Base-by-base conservation (phyloP, 2,888 invertebrate species). In the Chironomus tentans region DNA sequence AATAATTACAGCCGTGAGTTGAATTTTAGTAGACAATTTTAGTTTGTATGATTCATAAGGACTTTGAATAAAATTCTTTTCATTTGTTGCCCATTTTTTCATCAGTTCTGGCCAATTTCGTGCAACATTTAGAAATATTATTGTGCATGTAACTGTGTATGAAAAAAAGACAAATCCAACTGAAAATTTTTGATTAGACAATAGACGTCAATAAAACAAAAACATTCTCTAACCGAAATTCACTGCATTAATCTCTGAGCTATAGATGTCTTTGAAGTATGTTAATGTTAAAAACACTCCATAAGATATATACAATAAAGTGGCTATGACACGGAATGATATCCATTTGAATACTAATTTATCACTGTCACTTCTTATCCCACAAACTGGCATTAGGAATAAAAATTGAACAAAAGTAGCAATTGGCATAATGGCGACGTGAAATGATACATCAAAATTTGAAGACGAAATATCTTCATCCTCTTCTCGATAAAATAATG, bases 91-190 rank as follows among this genome's bases (percentile, higher is more conserved):
- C 87, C 87, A 87, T 22, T 83, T 80, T 71, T 81, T 76, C 80
- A 85, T 84, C 46, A 88, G 80, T 15, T 79, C 79, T 3, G 87
- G 87, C 88, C 88, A 88, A 75, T 85, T 81, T 46, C 81, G 82
- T 0, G 87, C 87, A 77, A 88, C 80, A 77, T 81, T 82, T 5
- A 87, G 80, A 70, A 87, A 86, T 68, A 79, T 80, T 0, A 80
- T 61, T 6, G 80, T 48, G n/a, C 74, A 74, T 7, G 46, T 21
- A 47, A 24, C 61, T 15, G 61, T 62, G 72, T 72, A 72, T 6
- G 72, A 62, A 48, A 72, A 72, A 28, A 72, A 72, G 4, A 61
- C 72, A 12, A 61, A 10, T 2, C 72, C 72, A 10, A 72, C 72
- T 72, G 18, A 18, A 62, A 24, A 18, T 12, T n/a, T 3, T 12